Conservation (phyloP, 1,140 invertebrate genomes). For the Parasteatoda tepidariorum region DNA sequence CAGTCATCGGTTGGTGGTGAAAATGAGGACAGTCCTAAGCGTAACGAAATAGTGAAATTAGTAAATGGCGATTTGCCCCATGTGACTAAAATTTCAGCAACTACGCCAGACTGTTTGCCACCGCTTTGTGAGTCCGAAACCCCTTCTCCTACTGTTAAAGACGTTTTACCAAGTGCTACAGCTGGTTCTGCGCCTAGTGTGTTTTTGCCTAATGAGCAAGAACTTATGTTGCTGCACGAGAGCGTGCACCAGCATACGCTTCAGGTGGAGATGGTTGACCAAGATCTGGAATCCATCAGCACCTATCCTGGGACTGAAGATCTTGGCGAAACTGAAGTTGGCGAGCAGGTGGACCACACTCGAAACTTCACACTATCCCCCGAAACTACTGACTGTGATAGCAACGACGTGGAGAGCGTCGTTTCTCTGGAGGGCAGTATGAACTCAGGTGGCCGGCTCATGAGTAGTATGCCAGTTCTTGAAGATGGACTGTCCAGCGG, state of each 20-base stretch:
- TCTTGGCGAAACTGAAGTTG: constrained; percentile 77
- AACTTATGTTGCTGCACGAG: constrained; percentile 59
- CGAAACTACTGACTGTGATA: constrained; percentile 95
- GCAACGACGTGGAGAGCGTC: constrained; percentile 85
- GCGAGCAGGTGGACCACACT: constrained; percentile 69
- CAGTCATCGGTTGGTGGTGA: constrained; percentile 64
- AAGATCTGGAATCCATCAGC: constrained; percentile 68
- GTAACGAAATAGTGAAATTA: constrained; percentile 35
- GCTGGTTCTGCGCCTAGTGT: background rate
- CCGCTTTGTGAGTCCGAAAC: constrained; percentile 5
- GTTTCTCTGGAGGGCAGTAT: constrained; percentile 69
- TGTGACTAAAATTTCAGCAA: constrained; percentile 12
- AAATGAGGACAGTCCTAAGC: constrained; percentile 53
- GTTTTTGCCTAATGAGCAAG: constrained; percentile 59
- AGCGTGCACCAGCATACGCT: constrained; percentile 57
- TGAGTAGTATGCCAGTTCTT: constrained; percentile 87
- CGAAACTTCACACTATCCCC: constrained; percentile 90
- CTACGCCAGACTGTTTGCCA: constrained; percentile 18
- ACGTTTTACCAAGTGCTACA: background rate
- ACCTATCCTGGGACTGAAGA: constrained; percentile 72
- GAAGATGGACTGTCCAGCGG: constrained; percentile 90
- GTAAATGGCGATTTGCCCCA: constrained; percentile 47
- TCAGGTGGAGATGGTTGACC: constrained; percentile 67
- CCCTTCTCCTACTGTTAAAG: background rate
- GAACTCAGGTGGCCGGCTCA: constrained; percentile 64